Evolutionary conservation across 2,113 vertebrate genomes (phyloP).

Genomic region (Lathamus discolor): DNA sequence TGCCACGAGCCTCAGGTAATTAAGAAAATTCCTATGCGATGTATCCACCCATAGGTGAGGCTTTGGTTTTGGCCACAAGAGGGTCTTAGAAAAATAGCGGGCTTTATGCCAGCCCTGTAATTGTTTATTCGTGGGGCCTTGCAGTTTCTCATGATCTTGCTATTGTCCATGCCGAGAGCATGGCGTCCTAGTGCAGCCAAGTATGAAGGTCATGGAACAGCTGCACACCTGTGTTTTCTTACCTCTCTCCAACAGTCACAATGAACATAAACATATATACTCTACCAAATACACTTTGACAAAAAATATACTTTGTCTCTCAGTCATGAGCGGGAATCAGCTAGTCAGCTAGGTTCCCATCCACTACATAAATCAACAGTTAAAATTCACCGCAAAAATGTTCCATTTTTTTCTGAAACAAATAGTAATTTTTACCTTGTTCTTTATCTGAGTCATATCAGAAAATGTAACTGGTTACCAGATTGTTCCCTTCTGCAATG

Average conservation of each 20-base stretch:
- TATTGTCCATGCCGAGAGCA: neutral
- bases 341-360: neutral
- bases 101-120: neutral
- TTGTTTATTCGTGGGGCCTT: neutral
- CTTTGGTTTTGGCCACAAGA: neutral
- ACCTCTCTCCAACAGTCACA: neutral
- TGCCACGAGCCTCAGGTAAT: neutral
- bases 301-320: neutral
- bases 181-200: neutral
- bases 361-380: neutral
- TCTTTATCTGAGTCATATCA: constrained; percentile 15
- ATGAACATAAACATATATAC: neutral
- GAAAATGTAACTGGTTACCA: constrained; percentile 2
- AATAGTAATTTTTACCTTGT: neutral
- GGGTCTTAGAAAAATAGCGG: neutral
- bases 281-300: neutral
- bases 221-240: neutral
- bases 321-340: neutral
- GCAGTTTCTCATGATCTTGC: neutral
- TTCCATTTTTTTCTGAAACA: neutral
- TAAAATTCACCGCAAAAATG: neutral
- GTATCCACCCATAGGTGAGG: neutral
- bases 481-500: constrained; percentile 1
- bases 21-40: neutral
- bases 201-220: neutral